These are phyloP conservation scores for Sciurus vulgaris DNA, from an alignment of 2,797 vertebrate species.

Conservation along the genomic window DNA sequence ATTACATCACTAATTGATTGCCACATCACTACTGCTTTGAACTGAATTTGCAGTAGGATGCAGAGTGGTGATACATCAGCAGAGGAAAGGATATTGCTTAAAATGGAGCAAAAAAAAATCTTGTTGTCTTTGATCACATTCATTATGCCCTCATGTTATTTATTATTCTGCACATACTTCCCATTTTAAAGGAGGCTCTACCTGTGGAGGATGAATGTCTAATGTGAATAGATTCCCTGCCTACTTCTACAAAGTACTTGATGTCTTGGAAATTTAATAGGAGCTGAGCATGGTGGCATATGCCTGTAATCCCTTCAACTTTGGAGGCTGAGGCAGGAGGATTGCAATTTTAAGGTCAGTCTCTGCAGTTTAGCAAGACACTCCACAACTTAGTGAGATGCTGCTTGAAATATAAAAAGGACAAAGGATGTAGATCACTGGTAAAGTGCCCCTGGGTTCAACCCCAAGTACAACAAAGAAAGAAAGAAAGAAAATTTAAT, in stretches of 20 bases:
- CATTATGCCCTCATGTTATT: slow-evolving; percentile 62
- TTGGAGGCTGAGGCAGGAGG: too few relatives aligned
- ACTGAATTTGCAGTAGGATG: slow-evolving; percentile 77
- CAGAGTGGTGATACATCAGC: slow-evolving; percentile 73
- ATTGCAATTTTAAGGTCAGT: too few relatives aligned
- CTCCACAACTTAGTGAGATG: too few relatives aligned
- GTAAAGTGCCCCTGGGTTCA: too few relatives aligned
- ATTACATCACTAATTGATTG: slow-evolving; percentile 83
- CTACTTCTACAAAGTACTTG: slow-evolving; percentile 68
- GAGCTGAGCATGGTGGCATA: not conserved
- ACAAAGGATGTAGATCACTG: too few relatives aligned
- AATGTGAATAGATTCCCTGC: slow-evolving; percentile 75
- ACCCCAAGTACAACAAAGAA: too few relatives aligned
- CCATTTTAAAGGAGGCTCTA: slow-evolving; percentile 79
- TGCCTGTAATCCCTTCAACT: too few relatives aligned
- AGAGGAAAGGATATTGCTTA: slow-evolving; percentile 76
- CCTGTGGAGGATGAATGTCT: slow-evolving; percentile 71
- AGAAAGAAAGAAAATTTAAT: too few relatives aligned
- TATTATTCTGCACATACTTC: slow-evolving; percentile 65
- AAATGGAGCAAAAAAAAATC: slow-evolving; percentile 71
- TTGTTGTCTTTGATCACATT: slow-evolving; percentile 33
- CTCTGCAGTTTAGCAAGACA: too few relatives aligned
- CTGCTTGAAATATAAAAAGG: too few relatives aligned
- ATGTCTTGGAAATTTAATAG: slow-evolving; percentile 79
- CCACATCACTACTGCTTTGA: slow-evolving; percentile 74